Conservation (phyloP, 2,113 vertebrate genomes). For the Promerops cafer region DNA sequence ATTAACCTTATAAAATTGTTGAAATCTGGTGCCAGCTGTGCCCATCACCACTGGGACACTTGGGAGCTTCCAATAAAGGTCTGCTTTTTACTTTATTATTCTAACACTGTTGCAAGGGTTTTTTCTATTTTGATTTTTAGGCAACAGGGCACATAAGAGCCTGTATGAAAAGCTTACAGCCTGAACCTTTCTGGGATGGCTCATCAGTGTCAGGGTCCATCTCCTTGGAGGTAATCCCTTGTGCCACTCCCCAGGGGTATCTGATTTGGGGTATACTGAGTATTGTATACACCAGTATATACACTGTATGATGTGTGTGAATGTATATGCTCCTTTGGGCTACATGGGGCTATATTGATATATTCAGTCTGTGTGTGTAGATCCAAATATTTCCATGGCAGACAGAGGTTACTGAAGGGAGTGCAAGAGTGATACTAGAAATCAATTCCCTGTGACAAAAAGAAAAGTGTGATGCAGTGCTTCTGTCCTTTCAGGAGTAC, state of each 20-base stretch:
- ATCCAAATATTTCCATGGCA: neutral
- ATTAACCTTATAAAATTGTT: neutral
- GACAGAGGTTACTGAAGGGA: neutral
- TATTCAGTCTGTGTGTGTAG: neutral
- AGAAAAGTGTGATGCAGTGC: neutral
- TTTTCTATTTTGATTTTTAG: neutral
- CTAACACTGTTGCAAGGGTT: neutral
- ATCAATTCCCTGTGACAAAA: neutral
- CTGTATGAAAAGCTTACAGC: neutral
- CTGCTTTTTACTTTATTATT: neutral
- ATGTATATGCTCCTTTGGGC: neutral
- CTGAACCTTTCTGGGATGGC: neutral
- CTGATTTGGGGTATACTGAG: neutral
- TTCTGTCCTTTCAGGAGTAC: neutral
- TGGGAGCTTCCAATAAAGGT: neutral
- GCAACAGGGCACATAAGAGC: neutral
- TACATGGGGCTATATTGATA: neutral
- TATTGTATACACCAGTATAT: neutral
- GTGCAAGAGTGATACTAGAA: neutral
- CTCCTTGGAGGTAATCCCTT: neutral
- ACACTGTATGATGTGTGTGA: too few species aligned
- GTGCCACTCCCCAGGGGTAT: neutral
- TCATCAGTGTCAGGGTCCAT: neutral
- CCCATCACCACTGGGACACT: neutral
- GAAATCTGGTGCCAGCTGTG: rapidly evolving